These are phyloP conservation scores for Cataglyphis hispanica DNA, from an alignment of 1,140 invertebrate genomes.

Conservation along the genomic window DNA sequence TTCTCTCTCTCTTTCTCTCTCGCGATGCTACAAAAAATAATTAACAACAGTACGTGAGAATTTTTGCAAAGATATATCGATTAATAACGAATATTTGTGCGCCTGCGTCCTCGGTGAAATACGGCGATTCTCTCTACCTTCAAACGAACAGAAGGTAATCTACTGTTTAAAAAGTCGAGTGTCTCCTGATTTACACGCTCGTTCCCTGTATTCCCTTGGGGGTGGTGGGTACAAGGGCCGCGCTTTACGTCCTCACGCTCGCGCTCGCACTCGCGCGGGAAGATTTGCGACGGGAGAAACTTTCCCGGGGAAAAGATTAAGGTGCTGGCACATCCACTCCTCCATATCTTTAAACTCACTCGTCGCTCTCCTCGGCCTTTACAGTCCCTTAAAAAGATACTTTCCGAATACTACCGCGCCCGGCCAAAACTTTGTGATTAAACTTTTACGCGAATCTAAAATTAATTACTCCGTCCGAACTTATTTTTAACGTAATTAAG, in stretches of 20 bases:
- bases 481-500: conserved; percentile 69
- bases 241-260: neutral
- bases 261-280: conserved; percentile 7
- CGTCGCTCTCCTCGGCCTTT: conserved; percentile 70
- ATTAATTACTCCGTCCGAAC: conserved; percentile 71
- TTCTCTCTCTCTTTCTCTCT: neutral
- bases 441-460: conserved; percentile 74
- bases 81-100: conserved; percentile 23
- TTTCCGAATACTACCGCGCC: conserved; percentile 54
- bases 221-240: neutral
- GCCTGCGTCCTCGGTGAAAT: conserved; percentile 13
- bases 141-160: conserved; percentile 64
- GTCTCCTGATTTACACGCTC: conserved; percentile 74
- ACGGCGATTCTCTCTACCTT: conserved; percentile 9
- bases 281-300: conserved; percentile 76
- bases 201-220: conserved; percentile 59
- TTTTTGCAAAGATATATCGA: conserved; percentile 25
- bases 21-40: conserved; percentile 1
- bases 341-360: conserved; percentile 78
- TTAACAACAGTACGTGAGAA: neutral
- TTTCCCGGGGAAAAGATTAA: conserved; percentile 75
- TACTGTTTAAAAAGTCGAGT: conserved; percentile 75
- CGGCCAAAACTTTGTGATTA: conserved; percentile 70
- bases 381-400: conserved; percentile 74
- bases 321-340: conserved; percentile 71